phyloP scores from a whole-genome alignment of 2,113 vertebrate genomes.

The Amblyopsis rosae region DNA sequence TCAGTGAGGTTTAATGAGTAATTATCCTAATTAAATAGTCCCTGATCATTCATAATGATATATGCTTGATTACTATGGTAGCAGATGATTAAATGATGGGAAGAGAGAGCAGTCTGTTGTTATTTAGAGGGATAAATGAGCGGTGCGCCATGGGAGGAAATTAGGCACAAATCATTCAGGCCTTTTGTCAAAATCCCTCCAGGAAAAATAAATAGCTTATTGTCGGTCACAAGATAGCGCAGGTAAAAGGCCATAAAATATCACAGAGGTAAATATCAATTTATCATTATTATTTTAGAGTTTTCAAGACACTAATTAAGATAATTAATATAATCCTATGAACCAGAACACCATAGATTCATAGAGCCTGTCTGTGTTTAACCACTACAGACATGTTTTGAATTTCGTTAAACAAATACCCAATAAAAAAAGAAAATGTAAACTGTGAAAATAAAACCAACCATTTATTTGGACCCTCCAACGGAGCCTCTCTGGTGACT shows the following conservation, averaged over 20 bases:
- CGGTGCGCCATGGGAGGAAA: conserved; percentile 2
- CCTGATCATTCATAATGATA: conserved; percentile 65
- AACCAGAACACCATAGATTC: not conserved
- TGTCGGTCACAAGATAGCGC: no score
- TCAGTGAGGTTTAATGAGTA: conserved; percentile 63
- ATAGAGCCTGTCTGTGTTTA: no score
- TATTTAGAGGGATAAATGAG: conserved; percentile 62
- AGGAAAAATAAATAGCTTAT: no score
- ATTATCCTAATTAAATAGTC: conserved; percentile 74
- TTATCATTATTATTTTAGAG: not conserved
- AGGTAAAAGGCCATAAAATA: no score
- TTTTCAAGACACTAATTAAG: conserved; percentile 15
- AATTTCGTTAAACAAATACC: not conserved
- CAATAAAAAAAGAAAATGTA: not conserved
- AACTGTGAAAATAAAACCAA: not conserved
- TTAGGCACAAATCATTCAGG: no score
- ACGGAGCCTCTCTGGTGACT: conserved; percentile 41
- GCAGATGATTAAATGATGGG: conserved; percentile 65
- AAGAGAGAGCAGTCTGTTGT: conserved; percentile 52
- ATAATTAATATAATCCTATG: not conserved
- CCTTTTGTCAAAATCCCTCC: no score
- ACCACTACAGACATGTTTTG: not conserved
- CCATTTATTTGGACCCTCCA: conserved; percentile 23
- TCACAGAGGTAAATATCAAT: no score
- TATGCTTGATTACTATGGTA: conserved; percentile 64